Evolutionary conservation across 2,888 invertebrate species (phyloP).

Genomic region (Volucella zonaria): DNA sequence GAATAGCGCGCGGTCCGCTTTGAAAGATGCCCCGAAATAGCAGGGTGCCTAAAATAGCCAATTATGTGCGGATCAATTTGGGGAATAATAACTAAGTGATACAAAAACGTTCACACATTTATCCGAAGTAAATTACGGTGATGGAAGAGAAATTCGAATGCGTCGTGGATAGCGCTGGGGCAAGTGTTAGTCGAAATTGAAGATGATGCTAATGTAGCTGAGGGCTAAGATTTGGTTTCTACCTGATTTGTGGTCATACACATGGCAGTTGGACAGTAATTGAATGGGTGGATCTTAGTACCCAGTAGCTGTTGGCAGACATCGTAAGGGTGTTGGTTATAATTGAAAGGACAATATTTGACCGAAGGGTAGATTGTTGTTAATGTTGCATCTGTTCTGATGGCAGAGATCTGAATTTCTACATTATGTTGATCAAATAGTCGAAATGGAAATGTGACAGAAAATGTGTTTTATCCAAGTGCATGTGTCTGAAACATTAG

Average conservation of each 20-base stretch:
- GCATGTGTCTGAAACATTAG: too few relatives aligned
- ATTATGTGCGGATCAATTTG: conserved; percentile 78
- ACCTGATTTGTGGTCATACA: conserved; percentile 52
- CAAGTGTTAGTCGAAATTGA: not conserved
- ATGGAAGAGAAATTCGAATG: conserved; percentile 21
- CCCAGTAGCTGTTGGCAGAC: conserved; percentile 57
- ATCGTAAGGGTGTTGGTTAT: conserved; percentile 22
- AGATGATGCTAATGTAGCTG: conserved; percentile 6
- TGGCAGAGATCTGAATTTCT: too few relatives aligned
- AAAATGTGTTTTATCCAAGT: too few relatives aligned
- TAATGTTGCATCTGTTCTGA: too few relatives aligned
- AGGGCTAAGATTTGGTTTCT: conserved; percentile 57
- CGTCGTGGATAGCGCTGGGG: not conserved
- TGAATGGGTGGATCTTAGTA: conserved; percentile 39
- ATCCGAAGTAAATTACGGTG: conserved; percentile 47
- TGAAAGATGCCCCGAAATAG: conserved; percentile 61
- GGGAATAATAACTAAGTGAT: conserved; percentile 72
- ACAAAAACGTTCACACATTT: conserved; percentile 72
- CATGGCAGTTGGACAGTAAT: conserved; percentile 56
- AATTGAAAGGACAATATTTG: conserved; percentile 32
- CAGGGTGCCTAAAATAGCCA: conserved; percentile 78
- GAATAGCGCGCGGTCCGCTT: conserved; percentile 64
- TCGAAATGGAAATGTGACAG: too few relatives aligned
- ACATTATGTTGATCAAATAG: too few relatives aligned
- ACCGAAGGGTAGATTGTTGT: conserved; percentile 8